Evolutionary conservation across 2,888 invertebrate species (phyloP).

Genomic region (Cistogaster globosa): DNA sequence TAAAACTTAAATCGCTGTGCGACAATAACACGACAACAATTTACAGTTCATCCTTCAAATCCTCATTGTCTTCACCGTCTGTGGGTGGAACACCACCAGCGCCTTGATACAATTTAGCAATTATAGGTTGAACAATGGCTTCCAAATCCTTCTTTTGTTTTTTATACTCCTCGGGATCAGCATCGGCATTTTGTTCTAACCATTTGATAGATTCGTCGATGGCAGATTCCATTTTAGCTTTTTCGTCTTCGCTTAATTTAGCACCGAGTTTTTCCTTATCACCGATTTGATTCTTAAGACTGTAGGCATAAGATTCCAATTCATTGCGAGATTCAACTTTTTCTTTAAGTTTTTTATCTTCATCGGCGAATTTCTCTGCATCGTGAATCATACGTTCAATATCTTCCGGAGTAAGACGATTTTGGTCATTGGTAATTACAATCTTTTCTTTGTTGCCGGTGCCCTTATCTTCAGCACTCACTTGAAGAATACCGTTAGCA

Average conservation of each 20-base stretch:
- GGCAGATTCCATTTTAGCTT: conserved; percentile 96
- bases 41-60: conserved; percentile 94
- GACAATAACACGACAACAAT: conserved; percentile 53
- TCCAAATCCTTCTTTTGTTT: conserved; percentile 97
- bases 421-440: conserved; percentile 99
- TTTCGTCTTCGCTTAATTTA: conserved; percentile 94
- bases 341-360: conserved; percentile 98
- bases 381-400: conserved; percentile 99
- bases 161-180: conserved; percentile 95
- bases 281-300: conserved; percentile 96
- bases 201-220: conserved; percentile 98
- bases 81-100: conserved; percentile 91
- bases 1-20: conserved; percentile 59
- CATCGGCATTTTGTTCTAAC: conserved; percentile 97
- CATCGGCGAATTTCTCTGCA: conserved; percentile 99
- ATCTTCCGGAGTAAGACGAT: conserved; percentile 97
- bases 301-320: conserved; percentile 98
- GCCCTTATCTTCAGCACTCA: conserved; percentile 99
- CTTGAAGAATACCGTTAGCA: conserved; percentile 96
- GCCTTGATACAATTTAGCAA: conserved; percentile 97
- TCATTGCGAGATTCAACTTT: conserved; percentile 98
- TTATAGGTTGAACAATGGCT: conserved; percentile 97
- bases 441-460: conserved; percentile 99
- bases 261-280: conserved; percentile 99
- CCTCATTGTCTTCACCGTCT: conserved; percentile 87